Percentiles rank a stretch among this genome's conserved stretches.
phyloP scores from a whole-genome alignment of 2,888 invertebrate species.

The Dasypolia templi region DNA sequence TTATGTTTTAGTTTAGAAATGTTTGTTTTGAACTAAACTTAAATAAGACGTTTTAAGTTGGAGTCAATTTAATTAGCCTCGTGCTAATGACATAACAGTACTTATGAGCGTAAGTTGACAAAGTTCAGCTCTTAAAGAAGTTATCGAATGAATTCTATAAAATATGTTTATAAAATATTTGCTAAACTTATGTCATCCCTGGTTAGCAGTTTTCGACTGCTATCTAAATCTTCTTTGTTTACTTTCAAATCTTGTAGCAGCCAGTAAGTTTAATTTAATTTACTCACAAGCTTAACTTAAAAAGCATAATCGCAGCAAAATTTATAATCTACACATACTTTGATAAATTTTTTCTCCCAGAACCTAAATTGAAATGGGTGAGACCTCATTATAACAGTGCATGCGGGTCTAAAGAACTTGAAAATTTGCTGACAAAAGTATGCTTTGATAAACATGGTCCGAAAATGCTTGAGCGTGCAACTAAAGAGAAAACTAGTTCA shows the following conservation, averaged over 20 bases:
- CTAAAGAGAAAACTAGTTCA: constrained; percentile 21
- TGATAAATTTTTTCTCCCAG: constrained; percentile 20
- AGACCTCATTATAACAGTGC: constrained; percentile 29
- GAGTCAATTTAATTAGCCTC: neutral
- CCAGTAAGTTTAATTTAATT: constrained; percentile 22
- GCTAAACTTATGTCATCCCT: neutral
- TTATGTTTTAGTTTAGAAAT: neutral
- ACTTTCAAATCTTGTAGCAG: neutral
- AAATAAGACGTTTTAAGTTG: too few species aligned
- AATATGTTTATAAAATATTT: neutral
- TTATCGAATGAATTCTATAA: too few species aligned
- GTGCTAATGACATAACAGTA: neutral
- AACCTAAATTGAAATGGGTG: constrained; percentile 44
- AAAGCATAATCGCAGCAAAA: constrained; percentile 2
- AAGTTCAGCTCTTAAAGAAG: neutral
- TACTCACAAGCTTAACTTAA: neutral
- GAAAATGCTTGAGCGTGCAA: constrained; percentile 14
- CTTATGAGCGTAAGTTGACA: neutral
- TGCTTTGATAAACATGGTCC: constrained; percentile 29
- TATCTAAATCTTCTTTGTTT: neutral
- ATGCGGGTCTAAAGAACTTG: constrained; percentile 29
- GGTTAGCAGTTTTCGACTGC: neutral
- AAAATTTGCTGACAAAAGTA: constrained; percentile 43
- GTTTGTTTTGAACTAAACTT: neutral
- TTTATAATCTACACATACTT: constrained; percentile 33